These are phyloP conservation scores for Pseudoips prasinana DNA, from an alignment of 2,888 invertebrate species.

Conservation along the genomic window DNA sequence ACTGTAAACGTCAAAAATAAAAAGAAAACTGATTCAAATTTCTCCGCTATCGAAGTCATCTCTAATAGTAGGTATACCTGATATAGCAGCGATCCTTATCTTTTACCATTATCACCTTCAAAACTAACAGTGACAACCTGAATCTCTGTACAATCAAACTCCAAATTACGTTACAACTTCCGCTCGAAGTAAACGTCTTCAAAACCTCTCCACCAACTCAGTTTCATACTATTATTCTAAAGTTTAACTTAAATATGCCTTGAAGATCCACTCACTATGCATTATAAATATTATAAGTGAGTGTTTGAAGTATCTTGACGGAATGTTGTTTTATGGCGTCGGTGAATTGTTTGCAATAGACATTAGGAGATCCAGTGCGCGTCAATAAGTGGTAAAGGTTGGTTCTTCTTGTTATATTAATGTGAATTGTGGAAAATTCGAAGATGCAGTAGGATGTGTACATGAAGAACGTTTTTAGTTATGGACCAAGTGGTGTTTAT, in stretches of 20 bases:
- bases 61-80: too few species aligned
- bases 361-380: conserved; percentile 23
- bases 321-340: conserved; percentile 23
- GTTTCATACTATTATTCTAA: too few species aligned
- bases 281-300: background rate
- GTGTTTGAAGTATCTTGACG: conserved; percentile 1
- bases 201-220: too few species aligned
- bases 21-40: too few species aligned
- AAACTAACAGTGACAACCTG: conserved; percentile 34
- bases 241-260: conserved; percentile 13
- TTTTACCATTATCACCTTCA: conserved; percentile 48
- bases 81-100: conserved; percentile 45
- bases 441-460: too few species aligned
- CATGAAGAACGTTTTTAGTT: too few species aligned
- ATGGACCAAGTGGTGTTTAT: too few species aligned
- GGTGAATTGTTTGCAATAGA: conserved; percentile 26
- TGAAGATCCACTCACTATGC: conserved; percentile 7
- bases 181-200: conserved; percentile 17
- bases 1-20: too few species aligned
- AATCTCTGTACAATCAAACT: conserved; percentile 38
- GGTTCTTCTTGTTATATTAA: conserved; percentile 7
- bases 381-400: conserved; percentile 22
- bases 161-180: conserved; percentile 21
- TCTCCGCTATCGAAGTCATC: too few species aligned
- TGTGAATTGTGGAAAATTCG: too few species aligned